Conservation (phyloP, 1,140 invertebrate genomes). For the Pseudomyrmex concolor region DNA sequence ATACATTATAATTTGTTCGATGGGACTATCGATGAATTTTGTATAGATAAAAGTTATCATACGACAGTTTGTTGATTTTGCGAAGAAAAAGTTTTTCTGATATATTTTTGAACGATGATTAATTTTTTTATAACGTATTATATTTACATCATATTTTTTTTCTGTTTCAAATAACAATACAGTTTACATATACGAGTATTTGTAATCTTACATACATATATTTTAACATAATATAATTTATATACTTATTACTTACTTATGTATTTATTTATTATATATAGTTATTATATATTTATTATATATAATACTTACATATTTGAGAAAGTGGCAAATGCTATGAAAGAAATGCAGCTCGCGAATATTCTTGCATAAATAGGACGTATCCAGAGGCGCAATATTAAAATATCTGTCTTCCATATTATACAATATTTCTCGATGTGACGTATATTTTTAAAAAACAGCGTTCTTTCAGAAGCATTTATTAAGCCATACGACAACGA, state of each 20-base stretch:
- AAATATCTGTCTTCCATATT: slow-evolving; percentile 26
- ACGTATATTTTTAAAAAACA: background rate
- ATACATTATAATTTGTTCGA: background rate
- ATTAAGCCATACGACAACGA: slow-evolving; percentile 5
- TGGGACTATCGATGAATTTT: background rate
- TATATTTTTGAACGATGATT: too few relatives aligned
- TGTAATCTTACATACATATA: too few relatives aligned
- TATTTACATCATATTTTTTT: too few relatives aligned
- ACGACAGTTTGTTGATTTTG: too few relatives aligned
- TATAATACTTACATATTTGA: background rate
- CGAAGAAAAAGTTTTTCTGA: too few relatives aligned
- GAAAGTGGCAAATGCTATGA: background rate
- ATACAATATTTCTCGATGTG: slow-evolving; percentile 13
- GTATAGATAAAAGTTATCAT: slow-evolving; percentile 20
- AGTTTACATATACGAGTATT: too few relatives aligned
- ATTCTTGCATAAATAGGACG: slow-evolving; percentile 22
- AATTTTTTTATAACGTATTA: too few relatives aligned
- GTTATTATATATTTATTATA: background rate
- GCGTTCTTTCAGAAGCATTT: background rate
- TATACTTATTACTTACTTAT: too few relatives aligned
- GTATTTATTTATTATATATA: background rate
- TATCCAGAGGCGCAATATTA: slow-evolving; percentile 20
- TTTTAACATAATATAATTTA: too few relatives aligned
- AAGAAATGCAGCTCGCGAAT: slow-evolving; percentile 10
- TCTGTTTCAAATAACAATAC: too few relatives aligned